Evolutionary conservation across 2,113 vertebrate genomes (phyloP).

Genomic region (Elephas maximus): DNA sequence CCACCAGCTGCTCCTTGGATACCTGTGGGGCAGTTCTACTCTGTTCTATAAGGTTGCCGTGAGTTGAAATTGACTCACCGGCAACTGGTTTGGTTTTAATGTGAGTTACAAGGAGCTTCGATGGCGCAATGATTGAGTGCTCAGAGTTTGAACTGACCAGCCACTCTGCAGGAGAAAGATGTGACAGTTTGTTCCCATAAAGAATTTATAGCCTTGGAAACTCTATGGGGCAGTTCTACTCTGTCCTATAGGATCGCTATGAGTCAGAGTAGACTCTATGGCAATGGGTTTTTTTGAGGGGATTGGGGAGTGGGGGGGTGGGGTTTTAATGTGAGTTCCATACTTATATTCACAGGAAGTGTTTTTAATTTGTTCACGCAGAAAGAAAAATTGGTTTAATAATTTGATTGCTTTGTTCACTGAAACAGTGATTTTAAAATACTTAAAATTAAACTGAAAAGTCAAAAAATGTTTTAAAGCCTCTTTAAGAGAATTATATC

Average conservation of each 20-base stretch:
- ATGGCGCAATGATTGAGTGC: not conserved
- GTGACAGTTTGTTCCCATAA: not conserved
- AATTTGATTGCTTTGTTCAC: conserved; percentile 54
- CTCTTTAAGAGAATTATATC: conserved; percentile 42
- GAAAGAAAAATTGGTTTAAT: conserved; percentile 36
- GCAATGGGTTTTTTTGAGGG: not conserved
- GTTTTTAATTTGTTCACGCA: conserved; percentile 55
- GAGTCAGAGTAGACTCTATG: not conserved
- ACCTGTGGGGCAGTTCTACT: too few relatives aligned
- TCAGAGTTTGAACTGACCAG: not conserved
- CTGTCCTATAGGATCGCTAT: not conserved
- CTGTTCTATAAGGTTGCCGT: too few relatives aligned
- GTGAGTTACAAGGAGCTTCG: not conserved
- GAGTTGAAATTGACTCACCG: too few relatives aligned
- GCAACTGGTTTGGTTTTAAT: not conserved
- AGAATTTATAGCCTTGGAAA: not conserved
- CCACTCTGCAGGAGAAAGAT: not conserved
- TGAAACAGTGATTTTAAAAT: conserved; percentile 58
- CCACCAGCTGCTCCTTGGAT: too few relatives aligned
- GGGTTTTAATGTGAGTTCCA: not conserved
- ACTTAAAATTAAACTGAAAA: conserved; percentile 65
- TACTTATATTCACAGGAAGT: not conserved
- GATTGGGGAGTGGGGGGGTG: too few relatives aligned
- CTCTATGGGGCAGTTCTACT: not conserved
- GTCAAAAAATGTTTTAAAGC: conserved; percentile 71